Evolutionary conservation across 2,113 vertebrate species (phyloP), one percentile per base, ranked within the genome.

Genomic region (Ranitomeya imitator): DNA sequence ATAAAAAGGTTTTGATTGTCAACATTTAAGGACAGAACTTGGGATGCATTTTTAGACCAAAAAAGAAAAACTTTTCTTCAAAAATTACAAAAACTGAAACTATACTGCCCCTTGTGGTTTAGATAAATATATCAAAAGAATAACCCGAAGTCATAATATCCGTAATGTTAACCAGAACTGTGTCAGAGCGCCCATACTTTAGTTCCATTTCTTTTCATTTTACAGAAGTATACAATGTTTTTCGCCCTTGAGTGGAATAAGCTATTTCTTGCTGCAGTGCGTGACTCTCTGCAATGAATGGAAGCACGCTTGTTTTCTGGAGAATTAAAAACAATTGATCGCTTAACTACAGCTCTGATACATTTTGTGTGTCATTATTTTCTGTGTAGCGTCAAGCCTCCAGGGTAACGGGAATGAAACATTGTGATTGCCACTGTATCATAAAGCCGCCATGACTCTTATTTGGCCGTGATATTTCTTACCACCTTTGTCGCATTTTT

Each of bases 261-360:
- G 9, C 73, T 67, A 57, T 69, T 79, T 79, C 59, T 52, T 19
- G 21, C 52, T 57, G 59, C 76, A 52, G 85, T 23, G 37, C 69
- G 73, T 45, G 51, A 45, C 54, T 81, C 61, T 19, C 63, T 73
- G 63, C 63, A 73, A 74, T 71, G 78, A 81, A 81, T 69, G 26
- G 79, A 88, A 88, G 78, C 78, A 45, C 57, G 79, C 67, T 74
- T 73, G 79, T 88, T 83, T 83, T 88, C 79, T 83, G 79, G 65
- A 57, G 67, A 88, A 88, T 88, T 88, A 83, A 88, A 88, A 88
- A 82, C 86, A 83, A 88, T 83, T 88, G 67, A 88, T 88, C 57
- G 67, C 51, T 83, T 59, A 88, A 88, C 86, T 83, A 88, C 65
- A 83, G 86, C 86, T 88, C 76, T 88, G 86, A 87, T 82, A 87